phyloP scores from a whole-genome alignment of 2,888 invertebrate species.

The Habrosyne pyritoides region DNA sequence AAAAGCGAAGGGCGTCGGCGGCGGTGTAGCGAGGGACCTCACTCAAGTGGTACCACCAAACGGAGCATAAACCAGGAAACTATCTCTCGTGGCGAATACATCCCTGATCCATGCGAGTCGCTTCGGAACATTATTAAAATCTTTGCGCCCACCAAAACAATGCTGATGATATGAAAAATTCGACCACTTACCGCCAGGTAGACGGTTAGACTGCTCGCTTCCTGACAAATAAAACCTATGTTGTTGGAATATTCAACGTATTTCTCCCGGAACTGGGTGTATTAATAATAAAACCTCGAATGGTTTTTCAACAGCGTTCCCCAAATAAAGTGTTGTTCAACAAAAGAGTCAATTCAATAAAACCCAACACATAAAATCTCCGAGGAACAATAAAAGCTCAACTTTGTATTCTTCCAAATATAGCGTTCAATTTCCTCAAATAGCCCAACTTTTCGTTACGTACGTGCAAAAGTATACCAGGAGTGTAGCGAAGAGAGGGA shows the following conservation, averaged over 20 bases:
- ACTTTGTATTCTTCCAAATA: conserved; percentile 43
- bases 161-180: too few species aligned
- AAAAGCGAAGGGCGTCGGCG: conserved; percentile 15
- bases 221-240: too few species aligned
- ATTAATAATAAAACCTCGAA: conserved; percentile 25
- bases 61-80: neutral
- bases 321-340: conserved; percentile 16
- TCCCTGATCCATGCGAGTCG: conserved; percentile 11
- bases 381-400: conserved; percentile 45
- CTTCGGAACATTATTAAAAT: too few species aligned
- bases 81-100: conserved; percentile 6
- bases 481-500: conserved; percentile 17
- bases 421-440: conserved; percentile 37
- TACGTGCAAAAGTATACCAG: conserved; percentile 23
- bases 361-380: conserved; percentile 45
- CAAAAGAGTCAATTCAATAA: conserved; percentile 54
- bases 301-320: conserved; percentile 23
- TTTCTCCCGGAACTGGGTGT: conserved; percentile 11
- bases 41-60: neutral
- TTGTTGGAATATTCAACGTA: conserved; percentile 10
- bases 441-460: conserved; percentile 34
- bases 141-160: too few species aligned
- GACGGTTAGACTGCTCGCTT: too few species aligned
- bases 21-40: conserved; percentile 7
- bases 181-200: too few species aligned